Percentiles rank a stretch among this genome's conserved stretches.
phyloP scores from a whole-genome alignment of 1,140 invertebrate species.

The Drosophila nasuta region DNA sequence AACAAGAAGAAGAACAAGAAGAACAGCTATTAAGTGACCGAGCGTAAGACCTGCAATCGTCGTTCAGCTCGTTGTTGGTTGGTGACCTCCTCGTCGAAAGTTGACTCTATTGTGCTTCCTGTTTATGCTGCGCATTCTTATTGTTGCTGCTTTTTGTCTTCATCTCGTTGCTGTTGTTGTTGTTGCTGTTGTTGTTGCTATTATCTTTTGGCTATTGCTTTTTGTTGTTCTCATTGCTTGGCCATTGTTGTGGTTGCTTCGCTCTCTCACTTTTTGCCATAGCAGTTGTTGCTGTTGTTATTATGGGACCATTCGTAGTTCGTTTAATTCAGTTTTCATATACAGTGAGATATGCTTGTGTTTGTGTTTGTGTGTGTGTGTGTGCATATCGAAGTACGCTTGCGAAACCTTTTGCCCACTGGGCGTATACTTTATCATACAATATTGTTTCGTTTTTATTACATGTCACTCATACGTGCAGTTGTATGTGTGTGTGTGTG shows the following conservation, averaged over 20 bases:
- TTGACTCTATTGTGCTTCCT: conserved; percentile 81
- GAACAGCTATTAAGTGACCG: conserved; percentile 74
- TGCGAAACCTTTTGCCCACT: conserved; percentile 67
- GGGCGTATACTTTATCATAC: conserved; percentile 83
- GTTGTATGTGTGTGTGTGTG: conserved; percentile 48
- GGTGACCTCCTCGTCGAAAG: conserved; percentile 74
- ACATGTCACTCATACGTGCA: conserved; percentile 79
- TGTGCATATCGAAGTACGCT: conserved; percentile 30
- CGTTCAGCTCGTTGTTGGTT: conserved; percentile 41
- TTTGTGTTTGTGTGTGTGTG: conserved; percentile 36
- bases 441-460: conserved; percentile 83
- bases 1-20: conserved; percentile 28
- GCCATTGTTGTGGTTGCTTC: conserved; percentile 55
- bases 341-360: conserved; percentile 20
- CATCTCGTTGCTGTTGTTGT: conserved; percentile 15
- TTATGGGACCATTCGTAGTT: conserved; percentile 79
- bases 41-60: conserved; percentile 78
- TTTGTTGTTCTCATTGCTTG: conserved; percentile 61
- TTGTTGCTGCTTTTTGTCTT: conserved; percentile 64
- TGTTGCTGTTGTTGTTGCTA: conserved; percentile 59
- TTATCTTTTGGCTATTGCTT: conserved; percentile 81
- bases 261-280: conserved; percentile 22
- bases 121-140: conserved; percentile 73
- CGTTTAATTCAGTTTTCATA: conserved; percentile 84
- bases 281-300: conserved; percentile 54